Evolutionary conservation across 2,797 vertebrate species (phyloP).

Genomic region (Hephaestus fuliginosus): DNA sequence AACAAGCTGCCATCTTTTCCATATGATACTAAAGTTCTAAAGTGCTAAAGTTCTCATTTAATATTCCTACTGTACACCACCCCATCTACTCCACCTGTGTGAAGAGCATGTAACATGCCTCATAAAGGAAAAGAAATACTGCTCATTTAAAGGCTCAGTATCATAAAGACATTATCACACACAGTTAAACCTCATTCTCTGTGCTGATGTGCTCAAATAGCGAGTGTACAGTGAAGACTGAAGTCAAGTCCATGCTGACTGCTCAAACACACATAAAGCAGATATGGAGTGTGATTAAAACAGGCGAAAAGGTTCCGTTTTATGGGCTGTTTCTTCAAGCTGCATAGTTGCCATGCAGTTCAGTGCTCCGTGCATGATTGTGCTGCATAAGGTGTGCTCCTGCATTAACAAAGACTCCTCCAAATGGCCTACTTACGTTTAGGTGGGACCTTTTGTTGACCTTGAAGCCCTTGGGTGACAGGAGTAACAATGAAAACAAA

Average conservation of each 20-base stretch:
- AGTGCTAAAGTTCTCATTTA: neutral
- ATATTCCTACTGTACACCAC: neutral
- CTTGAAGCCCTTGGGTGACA: slow-evolving; percentile 59
- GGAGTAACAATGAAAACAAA: slow-evolving; percentile 45
- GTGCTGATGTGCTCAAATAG: neutral
- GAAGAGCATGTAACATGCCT: slow-evolving; percentile 1
- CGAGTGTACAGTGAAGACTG: neutral
- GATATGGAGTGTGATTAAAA: neutral
- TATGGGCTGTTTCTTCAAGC: slow-evolving; percentile 18
- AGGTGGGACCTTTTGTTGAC: slow-evolving; percentile 60
- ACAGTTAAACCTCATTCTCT: neutral
- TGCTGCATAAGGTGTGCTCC: slow-evolving; percentile 17
- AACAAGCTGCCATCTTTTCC: neutral
- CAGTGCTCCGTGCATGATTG: slow-evolving; percentile 26
- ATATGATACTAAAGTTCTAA: neutral
- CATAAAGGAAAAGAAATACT: neutral
- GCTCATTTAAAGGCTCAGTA: neutral
- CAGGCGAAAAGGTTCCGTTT: slow-evolving; percentile 1
- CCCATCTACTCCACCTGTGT: neutral
- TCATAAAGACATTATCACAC: neutral
- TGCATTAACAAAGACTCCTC: slow-evolving; percentile 14
- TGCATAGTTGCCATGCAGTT: slow-evolving; percentile 29
- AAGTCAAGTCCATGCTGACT: neutral
- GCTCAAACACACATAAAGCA: neutral
- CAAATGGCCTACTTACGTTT: slow-evolving; percentile 70